These are phyloP conservation scores for Panagrolaimus sp. DNA, from an alignment of 1,140 invertebrate genomes.

Conservation along the genomic window DNA sequence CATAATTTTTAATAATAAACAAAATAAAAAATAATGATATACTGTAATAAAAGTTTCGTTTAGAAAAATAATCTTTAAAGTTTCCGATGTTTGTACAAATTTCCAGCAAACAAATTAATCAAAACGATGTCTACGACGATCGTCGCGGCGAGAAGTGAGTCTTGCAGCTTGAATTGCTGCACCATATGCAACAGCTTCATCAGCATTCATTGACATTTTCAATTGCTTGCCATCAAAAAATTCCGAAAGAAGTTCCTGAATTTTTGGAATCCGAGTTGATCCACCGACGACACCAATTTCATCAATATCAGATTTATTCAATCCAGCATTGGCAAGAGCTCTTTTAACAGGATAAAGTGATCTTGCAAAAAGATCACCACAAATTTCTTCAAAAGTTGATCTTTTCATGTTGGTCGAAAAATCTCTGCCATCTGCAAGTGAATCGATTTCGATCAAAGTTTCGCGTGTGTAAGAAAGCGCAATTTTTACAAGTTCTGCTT, in stretches of 20 bases:
- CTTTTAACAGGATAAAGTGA: slow-evolving; percentile 61
- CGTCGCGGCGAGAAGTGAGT: no score
- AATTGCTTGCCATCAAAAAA: slow-evolving; percentile 86
- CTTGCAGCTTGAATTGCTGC: slow-evolving; percentile 75
- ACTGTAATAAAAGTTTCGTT: no score
- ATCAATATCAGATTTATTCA: slow-evolving; percentile 79
- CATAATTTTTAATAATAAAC: no score
- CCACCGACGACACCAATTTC: slow-evolving; percentile 95
- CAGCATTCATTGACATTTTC: slow-evolving; percentile 72
- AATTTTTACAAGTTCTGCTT: slow-evolving; percentile 65
- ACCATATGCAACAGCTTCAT: slow-evolving; percentile 52
- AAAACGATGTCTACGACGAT: no score
- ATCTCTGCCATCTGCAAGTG: slow-evolving; percentile 81
- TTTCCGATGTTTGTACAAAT: no score
- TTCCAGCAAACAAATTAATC: no score
- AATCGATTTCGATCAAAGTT: slow-evolving; percentile 66
- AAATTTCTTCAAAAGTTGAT: slow-evolving; percentile 88
- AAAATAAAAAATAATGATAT: no score
- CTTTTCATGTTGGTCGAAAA: slow-evolving; percentile 79
- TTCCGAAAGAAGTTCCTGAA: slow-evolving; percentile 74
- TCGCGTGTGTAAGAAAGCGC: no score
- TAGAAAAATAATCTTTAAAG: no score
- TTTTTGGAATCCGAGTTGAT: slow-evolving; percentile 92
- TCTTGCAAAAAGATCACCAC: slow-evolving; percentile 88
- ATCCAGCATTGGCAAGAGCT: slow-evolving; percentile 26